Evolutionary conservation across 2,113 vertebrate species (phyloP), one percentile per base, ranked within the genome.

Genomic region (Paedocypris sp.): DNA sequence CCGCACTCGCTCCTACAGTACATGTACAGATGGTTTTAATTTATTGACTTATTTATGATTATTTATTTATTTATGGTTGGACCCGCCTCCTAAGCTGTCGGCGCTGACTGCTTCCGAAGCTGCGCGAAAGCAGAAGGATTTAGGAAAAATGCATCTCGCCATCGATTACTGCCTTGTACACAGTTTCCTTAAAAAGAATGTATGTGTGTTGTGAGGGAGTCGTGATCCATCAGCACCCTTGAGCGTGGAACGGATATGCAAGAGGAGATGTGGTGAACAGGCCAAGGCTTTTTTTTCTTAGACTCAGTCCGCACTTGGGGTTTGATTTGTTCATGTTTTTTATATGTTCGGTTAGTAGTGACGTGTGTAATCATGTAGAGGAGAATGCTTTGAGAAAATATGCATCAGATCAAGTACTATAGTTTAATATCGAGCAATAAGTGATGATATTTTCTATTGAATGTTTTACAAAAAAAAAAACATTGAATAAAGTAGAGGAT

Each of bases 401-500:
- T 82, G 82, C 86, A 86, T 82, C 78, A 68, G 75, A 80, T 77
- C 62, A 78, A 79, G 61, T 76, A 77, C 70, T 78, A n/a, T n/a
- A 79, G 78, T 76, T 74, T 76, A 81, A 80, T 62, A 73, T 79
- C 68, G 70, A 87, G 86, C 86, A 87, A 86, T 86, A 87, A 85
- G 77, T 70, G 76, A 80, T 76, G 52, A 77, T 73, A 58, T 70
- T 84, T 86, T 87, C 83, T 85, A 86, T 85, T 85, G 78, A 80
- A 85, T 86, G 83, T 87, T 87, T 86, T 85, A 76, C 82, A 85
- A 69, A 78, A 76, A 77, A 36, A 39, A 79, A 82, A 78, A 79
- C 77, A 78, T 58, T 75, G 53, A 87, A 87, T 87, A 87, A 87
- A 87, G 80, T 84, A 85, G 85, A 85, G 39, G 64, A 82, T 83